These are phyloP conservation scores for Drosophila saltans DNA, from an alignment of 1,140 invertebrate species.

Conservation along the genomic window DNA sequence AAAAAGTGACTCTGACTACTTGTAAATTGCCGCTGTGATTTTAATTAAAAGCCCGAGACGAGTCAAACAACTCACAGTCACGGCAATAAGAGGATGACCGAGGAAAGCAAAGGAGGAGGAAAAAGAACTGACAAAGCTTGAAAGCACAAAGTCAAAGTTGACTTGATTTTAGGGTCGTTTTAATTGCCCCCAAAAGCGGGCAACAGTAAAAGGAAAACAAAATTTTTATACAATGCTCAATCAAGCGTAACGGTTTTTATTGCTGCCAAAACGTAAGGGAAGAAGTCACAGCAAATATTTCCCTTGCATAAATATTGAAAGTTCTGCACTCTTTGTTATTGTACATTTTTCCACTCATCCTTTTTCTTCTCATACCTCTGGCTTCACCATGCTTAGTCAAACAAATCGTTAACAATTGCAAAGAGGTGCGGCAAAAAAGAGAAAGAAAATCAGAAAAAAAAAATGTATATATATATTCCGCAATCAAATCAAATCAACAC, in stretches of 20 bases:
- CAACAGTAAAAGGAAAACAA: slow-evolving; percentile 34
- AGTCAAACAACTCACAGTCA: slow-evolving; percentile 18
- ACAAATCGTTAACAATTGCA: slow-evolving; percentile 74
- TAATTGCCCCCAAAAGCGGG: slow-evolving; percentile 58
- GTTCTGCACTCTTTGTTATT: slow-evolving; percentile 25
- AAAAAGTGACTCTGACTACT: slow-evolving; percentile 50
- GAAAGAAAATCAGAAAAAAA: background rate
- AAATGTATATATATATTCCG: slow-evolving; percentile 13
- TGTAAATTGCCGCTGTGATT: slow-evolving; percentile 72
- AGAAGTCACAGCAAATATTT: slow-evolving; percentile 67
- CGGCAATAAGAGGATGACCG: slow-evolving; percentile 15
- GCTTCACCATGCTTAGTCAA: slow-evolving; percentile 41
- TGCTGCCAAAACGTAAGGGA: slow-evolving; percentile 26
- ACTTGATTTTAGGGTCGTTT: slow-evolving; percentile 68
- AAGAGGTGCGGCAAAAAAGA: slow-evolving; percentile 4
- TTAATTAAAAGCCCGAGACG: slow-evolving; percentile 68
- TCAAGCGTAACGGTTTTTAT: slow-evolving; percentile 64
- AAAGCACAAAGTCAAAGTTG: slow-evolving; percentile 67
- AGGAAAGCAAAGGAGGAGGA: too few relatives aligned
- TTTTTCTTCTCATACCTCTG: too few relatives aligned
- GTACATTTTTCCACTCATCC: slow-evolving; percentile 32
- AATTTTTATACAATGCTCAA: slow-evolving; percentile 73
- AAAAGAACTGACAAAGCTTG: slow-evolving; percentile 8
- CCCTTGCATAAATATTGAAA: slow-evolving; percentile 67
- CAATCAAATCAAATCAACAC: slow-evolving; percentile 68